Percentiles rank a stretch among this genome's conserved stretches.
These are phyloP conservation scores for Lagria hirta DNA, from an alignment of 2,888 invertebrate genomes.

Conservation along the genomic window DNA sequence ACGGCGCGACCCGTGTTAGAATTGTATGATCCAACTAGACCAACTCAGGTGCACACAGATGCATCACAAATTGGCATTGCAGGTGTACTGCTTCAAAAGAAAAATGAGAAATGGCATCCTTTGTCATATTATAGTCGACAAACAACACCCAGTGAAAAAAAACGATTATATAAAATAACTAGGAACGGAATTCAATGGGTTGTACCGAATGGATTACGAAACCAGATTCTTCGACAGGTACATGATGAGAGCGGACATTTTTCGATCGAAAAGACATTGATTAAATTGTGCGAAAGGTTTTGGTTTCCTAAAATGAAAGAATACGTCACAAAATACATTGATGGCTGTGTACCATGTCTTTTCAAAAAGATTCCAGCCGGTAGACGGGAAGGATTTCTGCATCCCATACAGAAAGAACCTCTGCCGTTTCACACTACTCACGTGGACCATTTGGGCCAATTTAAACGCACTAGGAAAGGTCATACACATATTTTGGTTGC, in stretches of 20 bases:
- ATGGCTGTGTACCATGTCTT: slow-evolving; percentile 6
- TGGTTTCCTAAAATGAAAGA: slow-evolving; percentile 18
- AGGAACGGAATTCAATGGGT: slow-evolving; percentile 14
- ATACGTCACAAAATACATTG: slow-evolving; percentile 6
- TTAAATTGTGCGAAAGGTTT: slow-evolving; percentile 13
- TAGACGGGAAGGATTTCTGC: background rate
- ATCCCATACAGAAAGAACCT: background rate
- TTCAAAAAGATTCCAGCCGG: too few relatives aligned
- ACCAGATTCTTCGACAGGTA: slow-evolving; percentile 30
- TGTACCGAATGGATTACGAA: slow-evolving; percentile 30
- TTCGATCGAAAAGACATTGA: slow-evolving; percentile 32
- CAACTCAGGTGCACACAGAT: slow-evolving; percentile 16
- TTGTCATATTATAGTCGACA: slow-evolving; percentile 40
- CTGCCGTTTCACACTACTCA: slow-evolving; percentile 3
- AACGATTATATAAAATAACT: slow-evolving; percentile 27
- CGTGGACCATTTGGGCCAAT: slow-evolving; percentile 3
- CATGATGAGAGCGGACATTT: slow-evolving; percentile 42
- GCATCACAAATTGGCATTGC: slow-evolving; percentile 22
- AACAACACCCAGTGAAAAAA: slow-evolving; percentile 29
- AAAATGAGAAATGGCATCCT: too few relatives aligned
- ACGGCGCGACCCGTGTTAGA: slow-evolving; percentile 12
- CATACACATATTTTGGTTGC: slow-evolving; percentile 21
- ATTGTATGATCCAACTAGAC: slow-evolving; percentile 15
- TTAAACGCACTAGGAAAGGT: slow-evolving; percentile 4
- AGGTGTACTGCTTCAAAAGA: slow-evolving; percentile 16